Evolutionary conservation across 2,797 vertebrate species (phyloP).

Genomic region (Intellagama lesueurii): DNA sequence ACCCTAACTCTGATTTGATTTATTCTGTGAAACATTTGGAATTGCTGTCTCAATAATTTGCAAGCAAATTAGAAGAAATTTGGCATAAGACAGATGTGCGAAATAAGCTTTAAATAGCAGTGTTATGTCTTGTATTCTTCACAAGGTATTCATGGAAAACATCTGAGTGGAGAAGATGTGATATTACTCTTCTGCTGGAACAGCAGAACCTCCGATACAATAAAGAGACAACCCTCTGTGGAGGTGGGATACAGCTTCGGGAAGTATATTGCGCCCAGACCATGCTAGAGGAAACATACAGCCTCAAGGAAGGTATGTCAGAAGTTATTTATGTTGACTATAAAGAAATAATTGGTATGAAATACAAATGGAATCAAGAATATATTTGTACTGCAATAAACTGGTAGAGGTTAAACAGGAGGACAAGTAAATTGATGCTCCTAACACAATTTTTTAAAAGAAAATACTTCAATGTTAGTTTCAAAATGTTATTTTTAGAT

Average conservation of each 20-base stretch:
- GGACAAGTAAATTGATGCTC: background rate
- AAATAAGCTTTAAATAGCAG: background rate
- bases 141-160: conserved; percentile 92
- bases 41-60: conserved; percentile 1
- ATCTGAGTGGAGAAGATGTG: conserved; percentile 92
- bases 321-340: background rate
- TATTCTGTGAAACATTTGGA: background rate
- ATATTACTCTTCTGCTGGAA: conserved; percentile 84
- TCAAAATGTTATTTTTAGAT: background rate
- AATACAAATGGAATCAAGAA: background rate
- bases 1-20: background rate
- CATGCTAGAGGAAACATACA: conserved; percentile 70
- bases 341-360: background rate
- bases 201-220: conserved; percentile 80
- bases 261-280: conserved; percentile 91
- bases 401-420: background rate
- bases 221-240: conserved; percentile 82
- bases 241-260: conserved; percentile 91
- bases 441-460: too few relatives aligned
- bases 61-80: background rate
- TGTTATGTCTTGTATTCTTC: conserved; percentile 35
- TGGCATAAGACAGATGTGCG: background rate
- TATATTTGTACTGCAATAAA: background rate
- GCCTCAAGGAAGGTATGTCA: conserved; percentile 87
- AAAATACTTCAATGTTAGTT: too few relatives aligned